Evolutionary conservation across 2,113 vertebrate species (phyloP).

Genomic region (Paratilapia polleni): DNA sequence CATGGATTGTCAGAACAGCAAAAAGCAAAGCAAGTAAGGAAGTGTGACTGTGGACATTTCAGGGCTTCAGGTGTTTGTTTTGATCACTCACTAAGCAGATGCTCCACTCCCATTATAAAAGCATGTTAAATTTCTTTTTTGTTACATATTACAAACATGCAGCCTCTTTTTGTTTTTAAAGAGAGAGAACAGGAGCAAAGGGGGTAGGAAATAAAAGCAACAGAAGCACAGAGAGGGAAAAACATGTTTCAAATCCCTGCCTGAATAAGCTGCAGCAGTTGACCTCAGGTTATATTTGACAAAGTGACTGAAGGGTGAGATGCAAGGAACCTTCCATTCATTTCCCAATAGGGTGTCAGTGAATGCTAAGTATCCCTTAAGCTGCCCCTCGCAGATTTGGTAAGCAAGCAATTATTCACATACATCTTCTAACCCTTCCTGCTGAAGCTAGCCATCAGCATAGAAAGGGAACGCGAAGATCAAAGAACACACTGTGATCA

Average conservation of each 20-base stretch:
- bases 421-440: background rate
- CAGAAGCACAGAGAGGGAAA: background rate
- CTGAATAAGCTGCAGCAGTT: conserved; percentile 43
- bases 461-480: conserved; percentile 16
- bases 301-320: conserved; percentile 20
- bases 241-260: conserved; percentile 31
- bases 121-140: conserved; percentile 5
- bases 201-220: conserved; percentile 47
- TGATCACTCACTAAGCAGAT: conserved; percentile 17
- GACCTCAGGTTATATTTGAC: conserved; percentile 28
- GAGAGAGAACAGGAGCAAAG: conserved; percentile 41
- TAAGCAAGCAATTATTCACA: conserved; percentile 60
- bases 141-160: conserved; percentile 66
- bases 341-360: conserved; percentile 25
- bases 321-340: conserved; percentile 13
- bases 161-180: conserved; percentile 41
- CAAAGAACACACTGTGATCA: conserved; percentile 10
- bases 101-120: conserved; percentile 25
- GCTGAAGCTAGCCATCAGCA: conserved; percentile 18
- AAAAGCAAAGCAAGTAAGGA: conserved; percentile 24
- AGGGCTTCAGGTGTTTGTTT: conserved; percentile 24
- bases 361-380: conserved; percentile 14
- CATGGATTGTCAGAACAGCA: conserved; percentile 66
- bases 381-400: conserved; percentile 54
- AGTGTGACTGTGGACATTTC: conserved; percentile 23